Evolutionary conservation across 2,888 invertebrate genomes (phyloP), one percentile per base, ranked within the genome.

Genomic region (Ennomos quercinarius): DNA sequence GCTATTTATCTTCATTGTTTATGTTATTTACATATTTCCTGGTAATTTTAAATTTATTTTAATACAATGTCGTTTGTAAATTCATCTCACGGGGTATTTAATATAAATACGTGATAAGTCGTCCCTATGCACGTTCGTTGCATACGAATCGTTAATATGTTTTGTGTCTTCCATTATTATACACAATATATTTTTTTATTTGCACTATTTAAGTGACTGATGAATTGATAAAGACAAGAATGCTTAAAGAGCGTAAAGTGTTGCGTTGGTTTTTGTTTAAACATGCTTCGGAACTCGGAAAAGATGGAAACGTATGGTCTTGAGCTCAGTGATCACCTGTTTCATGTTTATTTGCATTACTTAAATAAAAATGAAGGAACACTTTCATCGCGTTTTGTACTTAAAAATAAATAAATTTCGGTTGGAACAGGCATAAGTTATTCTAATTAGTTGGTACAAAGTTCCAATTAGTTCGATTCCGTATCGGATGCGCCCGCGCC

Each of bases 391-490:
- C 67, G 71, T 68, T 47, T 65, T 66, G 61, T 64, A 67, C 66
- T 70, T 64, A 82, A 81, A 83, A 65, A 70, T 64, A 82, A 81
- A 83, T 81, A 79, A 80, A 81, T 80, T 74, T 77, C 68, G 70
- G 71, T 68, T 54, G 56, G 66, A 67, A 57, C 67, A 65, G 61
- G 68, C 74, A 78, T 77, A 81, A 81, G 70, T 81, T 85, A 86
- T 85, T 85, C 83, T 88, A 87, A 89, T 88, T 89, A 89, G 87
- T 83, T 81, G 77, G 78, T 83, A 84, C 85, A 73, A 77, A 81
- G 77, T 78, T 76, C 86, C 86, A 87, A 89, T 89, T 88, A 89
- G 87, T 84, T 81, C 77, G 80, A 80, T 81, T 79, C 74, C 73
- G 81, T 76, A 87, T 84, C 83, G 79, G 76, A 80, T 77, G 80